phyloP scores from a whole-genome alignment of 2,888 invertebrate genomes.

The Drosophila helvetica region DNA sequence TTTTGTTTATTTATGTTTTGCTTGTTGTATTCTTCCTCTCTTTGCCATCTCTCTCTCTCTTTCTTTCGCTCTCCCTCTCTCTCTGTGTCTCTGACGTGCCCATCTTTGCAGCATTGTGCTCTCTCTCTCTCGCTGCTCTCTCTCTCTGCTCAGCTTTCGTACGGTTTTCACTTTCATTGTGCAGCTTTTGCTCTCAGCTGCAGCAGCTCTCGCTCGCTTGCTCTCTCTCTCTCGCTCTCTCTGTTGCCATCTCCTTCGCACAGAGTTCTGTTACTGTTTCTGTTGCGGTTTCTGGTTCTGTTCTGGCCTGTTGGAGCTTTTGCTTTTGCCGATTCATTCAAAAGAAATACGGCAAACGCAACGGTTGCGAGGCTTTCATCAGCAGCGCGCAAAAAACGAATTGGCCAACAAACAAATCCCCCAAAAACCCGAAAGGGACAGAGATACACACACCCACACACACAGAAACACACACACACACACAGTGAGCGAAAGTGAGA shows the following conservation, averaged over 20 bases:
- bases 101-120: not conserved
- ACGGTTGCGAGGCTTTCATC: constrained; percentile 68
- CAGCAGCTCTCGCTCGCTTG: constrained; percentile 31
- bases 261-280: constrained; percentile 16
- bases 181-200: constrained; percentile 57
- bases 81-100: not conserved
- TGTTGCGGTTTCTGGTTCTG: constrained; percentile 18
- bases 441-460: not conserved
- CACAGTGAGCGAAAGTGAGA: constrained; percentile 13
- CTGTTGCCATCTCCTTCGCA: constrained; percentile 24
- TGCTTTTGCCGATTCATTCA: constrained; percentile 75
- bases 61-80: constrained; percentile 31
- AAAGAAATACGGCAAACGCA: constrained; percentile 84
- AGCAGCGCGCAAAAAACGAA: constrained; percentile 51
- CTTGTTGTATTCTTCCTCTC: constrained; percentile 62
- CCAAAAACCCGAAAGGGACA: constrained; percentile 16
- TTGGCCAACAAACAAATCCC: constrained; percentile 4
- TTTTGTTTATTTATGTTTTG: constrained; percentile 81
- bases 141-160: constrained; percentile 54
- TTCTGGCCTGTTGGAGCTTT: constrained; percentile 45
- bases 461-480: constrained; percentile 1
- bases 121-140: constrained; percentile 33
- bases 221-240: constrained; percentile 19
- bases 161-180: constrained; percentile 74
- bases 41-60: constrained; percentile 38